Evolutionary conservation across 1,140 invertebrate species (phyloP), one percentile per base, ranked within the genome.

Genomic region (Sweltsa coloradensis): DNA sequence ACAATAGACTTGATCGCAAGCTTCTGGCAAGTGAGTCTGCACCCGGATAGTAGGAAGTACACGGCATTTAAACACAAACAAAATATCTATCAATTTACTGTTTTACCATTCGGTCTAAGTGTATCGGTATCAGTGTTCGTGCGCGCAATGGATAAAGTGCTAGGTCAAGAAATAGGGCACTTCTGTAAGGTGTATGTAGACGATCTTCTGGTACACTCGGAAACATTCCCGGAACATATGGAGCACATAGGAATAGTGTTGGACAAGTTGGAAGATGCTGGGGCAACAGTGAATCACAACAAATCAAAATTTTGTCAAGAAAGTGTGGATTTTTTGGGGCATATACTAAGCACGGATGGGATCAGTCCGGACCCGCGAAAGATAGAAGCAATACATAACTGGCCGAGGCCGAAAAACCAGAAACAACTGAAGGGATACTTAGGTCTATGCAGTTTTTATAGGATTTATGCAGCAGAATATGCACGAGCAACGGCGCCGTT

Each of bases 1-100:
- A n/a, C n/a, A n/a, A n/a, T n/a, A n/a, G n/a, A n/a, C n/a, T n/a
- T n/a, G n/a, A n/a, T n/a, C n/a, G n/a, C n/a, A 11, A 22, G 36
- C 7, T 66, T 64, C 41, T 64, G 62, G 51, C 63, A 64, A 51
- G 57, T 66, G 13, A 53, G 56, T 0, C 44, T 64, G n/a, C 41
- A 34, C 6, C 22, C 46, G 26, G 43, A 58, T 3, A 58, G 56
- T 36, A 51, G 47, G n/a, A 53, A 59, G 23, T 62, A 58, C 44
- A 64, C 62, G 1, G 57, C 59, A 0, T 65, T 64, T 51, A 23
- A 55, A 4, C 57, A 60, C 49, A 55, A 60, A 41, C 51, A 53
- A 0, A 51, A 53, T 41, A 50, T 52, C 13, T 64, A 60, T 47
- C 53, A 57, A 1, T 65, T 60, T 47, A 48, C 54, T 36, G 53